These are phyloP conservation scores for Panthera uncia DNA, from an alignment of 2,113 vertebrate species.

Conservation along the genomic window DNA sequence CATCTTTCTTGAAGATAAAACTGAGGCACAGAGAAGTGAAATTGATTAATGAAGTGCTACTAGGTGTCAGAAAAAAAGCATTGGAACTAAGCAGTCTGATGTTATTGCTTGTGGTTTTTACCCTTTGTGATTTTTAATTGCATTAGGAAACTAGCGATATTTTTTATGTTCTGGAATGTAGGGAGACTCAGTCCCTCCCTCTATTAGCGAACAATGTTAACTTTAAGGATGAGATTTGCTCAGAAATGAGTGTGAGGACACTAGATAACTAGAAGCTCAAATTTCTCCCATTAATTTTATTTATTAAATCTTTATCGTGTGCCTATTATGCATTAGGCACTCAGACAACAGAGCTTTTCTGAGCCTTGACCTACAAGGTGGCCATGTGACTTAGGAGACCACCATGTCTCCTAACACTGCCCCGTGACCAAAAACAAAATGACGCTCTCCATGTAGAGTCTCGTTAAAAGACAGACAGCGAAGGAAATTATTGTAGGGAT, in stretches of 20 bases:
- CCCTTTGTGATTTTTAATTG: neutral
- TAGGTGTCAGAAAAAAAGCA: neutral
- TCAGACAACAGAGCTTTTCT: neutral
- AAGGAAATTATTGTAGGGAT: neutral
- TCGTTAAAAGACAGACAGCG: neutral
- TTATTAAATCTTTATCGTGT: neutral
- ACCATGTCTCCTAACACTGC: fast-evolving
- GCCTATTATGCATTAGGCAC: neutral
- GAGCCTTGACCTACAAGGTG: neutral
- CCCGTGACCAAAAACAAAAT: neutral
- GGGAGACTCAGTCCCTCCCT: neutral
- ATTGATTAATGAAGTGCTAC: neutral
- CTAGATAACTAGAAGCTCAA: neutral
- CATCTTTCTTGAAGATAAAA: neutral
- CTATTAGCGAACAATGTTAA: fast-evolving
- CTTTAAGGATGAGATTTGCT: neutral
- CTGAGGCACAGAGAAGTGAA: neutral
- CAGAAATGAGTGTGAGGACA: neutral
- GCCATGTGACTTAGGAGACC: neutral
- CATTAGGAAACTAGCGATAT: neutral
- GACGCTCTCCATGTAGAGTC: fast-evolving
- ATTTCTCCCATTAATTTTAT: neutral
- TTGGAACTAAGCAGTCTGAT: neutral
- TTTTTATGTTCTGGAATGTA: neutral
- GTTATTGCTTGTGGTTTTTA: neutral